phyloP scores from a whole-genome alignment of 2,888 invertebrate genomes.

The Operophtera brumata region DNA sequence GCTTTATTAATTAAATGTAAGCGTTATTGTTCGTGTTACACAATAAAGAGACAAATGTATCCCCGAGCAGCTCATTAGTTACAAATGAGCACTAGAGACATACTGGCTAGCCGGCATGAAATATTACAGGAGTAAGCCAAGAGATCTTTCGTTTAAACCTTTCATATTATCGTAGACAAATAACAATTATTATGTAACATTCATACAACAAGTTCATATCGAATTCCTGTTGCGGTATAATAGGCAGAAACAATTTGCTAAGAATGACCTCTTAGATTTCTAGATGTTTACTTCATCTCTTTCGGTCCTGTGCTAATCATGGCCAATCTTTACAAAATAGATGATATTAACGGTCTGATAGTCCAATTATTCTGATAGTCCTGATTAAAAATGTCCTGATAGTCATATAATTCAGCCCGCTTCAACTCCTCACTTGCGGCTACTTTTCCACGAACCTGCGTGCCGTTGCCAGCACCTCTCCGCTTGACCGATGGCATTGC shows the following conservation, averaged over 20 bases:
- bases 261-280: no score
- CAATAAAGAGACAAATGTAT: background rate
- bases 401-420: background rate
- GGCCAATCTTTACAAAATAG: no score
- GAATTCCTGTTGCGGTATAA: no score
- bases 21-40: constrained; percentile 1
- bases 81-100: constrained; percentile 14
- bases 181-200: no score
- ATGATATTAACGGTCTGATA: no score
- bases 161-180: no score
- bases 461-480: constrained; percentile 37
- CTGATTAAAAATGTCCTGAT: no score
- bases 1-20: background rate
- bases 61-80: constrained; percentile 13
- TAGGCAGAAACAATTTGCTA: no score
- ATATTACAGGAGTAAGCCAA: constrained; percentile 5
- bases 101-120: constrained; percentile 4
- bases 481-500: constrained; percentile 50
- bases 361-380: no score
- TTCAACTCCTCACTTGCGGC: constrained; percentile 2
- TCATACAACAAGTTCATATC: no score
- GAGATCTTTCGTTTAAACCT: background rate
- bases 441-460: constrained; percentile 38
- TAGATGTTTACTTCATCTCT: no score
- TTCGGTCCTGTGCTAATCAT: no score